Conservation (phyloP, 2,888 invertebrate species). For the Gymnosoma rotundatum region DNA sequence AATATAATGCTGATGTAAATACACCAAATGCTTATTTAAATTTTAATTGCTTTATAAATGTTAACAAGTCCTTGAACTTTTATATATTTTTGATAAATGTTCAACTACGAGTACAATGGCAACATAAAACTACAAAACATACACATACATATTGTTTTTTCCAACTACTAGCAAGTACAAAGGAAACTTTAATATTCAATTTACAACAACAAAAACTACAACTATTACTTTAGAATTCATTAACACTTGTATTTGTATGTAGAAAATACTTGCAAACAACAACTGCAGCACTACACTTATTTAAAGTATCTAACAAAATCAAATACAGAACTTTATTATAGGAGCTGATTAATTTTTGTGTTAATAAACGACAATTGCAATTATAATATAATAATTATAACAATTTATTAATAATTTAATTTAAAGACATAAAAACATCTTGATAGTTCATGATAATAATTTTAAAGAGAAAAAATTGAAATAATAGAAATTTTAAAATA, state of each 20-base stretch:
- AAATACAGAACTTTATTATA: constrained; percentile 15
- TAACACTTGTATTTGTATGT: constrained; percentile 50
- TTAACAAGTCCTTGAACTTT: constrained; percentile 80
- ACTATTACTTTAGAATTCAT: constrained; percentile 64
- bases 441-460: no score
- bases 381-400: no score
- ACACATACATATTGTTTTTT: neutral
- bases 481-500: no score
- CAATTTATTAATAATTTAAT: no score
- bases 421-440: no score
- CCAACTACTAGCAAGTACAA: constrained; percentile 39
- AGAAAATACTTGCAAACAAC: constrained; percentile 7
- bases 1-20: constrained; percentile 54
- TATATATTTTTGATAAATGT: constrained; percentile 57
- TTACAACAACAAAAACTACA: constrained; percentile 27
- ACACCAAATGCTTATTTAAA: constrained; percentile 78
- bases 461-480: no score
- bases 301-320: constrained; percentile 10
- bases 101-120: constrained; percentile 66
- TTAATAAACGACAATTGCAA: neutral
- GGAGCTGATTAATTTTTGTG: constrained; percentile 7
- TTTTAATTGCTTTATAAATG: constrained; percentile 81
- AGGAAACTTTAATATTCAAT: constrained; percentile 29
- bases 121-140: constrained; percentile 53
- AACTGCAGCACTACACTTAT: constrained; percentile 29